Conservation (phyloP, 2,888 invertebrate genomes). For the Piscicola geometra region DNA sequence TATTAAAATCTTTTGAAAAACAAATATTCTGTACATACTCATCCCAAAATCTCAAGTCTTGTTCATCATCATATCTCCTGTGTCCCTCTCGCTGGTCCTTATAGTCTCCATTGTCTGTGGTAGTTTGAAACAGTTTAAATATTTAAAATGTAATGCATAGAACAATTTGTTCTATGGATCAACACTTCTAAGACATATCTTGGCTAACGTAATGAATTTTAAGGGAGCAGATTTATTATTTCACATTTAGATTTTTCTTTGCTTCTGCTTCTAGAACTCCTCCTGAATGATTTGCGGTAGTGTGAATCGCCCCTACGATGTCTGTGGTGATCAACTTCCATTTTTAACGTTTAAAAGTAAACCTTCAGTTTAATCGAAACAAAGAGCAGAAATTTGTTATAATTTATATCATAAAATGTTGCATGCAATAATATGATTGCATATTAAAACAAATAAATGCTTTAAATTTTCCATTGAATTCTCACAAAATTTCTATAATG, state of each 20-base stretch:
- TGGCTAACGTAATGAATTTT: not conserved
- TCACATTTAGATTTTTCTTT: not conserved
- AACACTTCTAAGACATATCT: not conserved
- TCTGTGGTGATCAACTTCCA: not conserved
- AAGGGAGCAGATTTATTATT: too few species aligned
- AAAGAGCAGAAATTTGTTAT: too few species aligned
- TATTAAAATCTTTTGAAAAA: not conserved
- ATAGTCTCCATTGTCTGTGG: not conserved
- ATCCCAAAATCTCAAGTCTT: constrained; percentile 14
- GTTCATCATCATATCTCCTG: constrained; percentile 11
- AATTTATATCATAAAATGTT: too few species aligned
- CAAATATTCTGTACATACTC: not conserved
- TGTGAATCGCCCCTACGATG: not conserved
- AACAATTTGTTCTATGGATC: not conserved
- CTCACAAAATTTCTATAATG: too few species aligned
- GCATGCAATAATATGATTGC: too few species aligned
- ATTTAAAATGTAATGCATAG: not conserved
- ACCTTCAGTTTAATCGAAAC: not conserved
- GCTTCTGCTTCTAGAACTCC: not conserved
- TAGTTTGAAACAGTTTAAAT: not conserved
- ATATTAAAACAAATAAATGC: too few species aligned
- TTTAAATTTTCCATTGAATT: too few species aligned
- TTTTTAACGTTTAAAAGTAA: not conserved
- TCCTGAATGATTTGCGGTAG: not conserved
- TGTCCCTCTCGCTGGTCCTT: not conserved